phyloP scores from a whole-genome alignment of 2,113 vertebrate genomes.

The Chionomys nivalis region DNA sequence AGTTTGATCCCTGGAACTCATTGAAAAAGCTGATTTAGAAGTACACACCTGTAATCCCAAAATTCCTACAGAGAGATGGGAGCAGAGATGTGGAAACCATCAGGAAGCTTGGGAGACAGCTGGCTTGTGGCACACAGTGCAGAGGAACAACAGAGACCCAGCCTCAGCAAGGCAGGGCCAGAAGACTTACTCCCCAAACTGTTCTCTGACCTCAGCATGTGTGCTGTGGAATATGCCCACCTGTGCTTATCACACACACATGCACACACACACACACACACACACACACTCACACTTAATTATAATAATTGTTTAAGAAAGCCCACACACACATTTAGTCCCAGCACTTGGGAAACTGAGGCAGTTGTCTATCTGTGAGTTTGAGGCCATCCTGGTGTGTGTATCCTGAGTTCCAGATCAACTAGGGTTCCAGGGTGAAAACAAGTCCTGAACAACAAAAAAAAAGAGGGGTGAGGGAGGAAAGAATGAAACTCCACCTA shows the following conservation, averaged over 20 bases:
- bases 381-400: not conserved
- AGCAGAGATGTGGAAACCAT: not conserved
- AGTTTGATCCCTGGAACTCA: too few relatives aligned
- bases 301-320: not conserved
- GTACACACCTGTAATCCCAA: not conserved
- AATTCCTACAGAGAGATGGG: not conserved
- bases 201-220: not conserved
- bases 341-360: not conserved
- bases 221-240: too few relatives aligned
- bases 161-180: not conserved
- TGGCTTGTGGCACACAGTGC: not conserved
- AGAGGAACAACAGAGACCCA: not conserved
- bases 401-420: not conserved
- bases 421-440: not conserved
- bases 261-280: not conserved
- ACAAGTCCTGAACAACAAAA: not conserved
- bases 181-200: not conserved
- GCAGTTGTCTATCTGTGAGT: not conserved
- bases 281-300: not conserved
- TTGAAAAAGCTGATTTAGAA: not conserved
- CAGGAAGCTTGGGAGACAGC: not conserved
- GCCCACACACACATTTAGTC: not conserved
- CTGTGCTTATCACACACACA: not conserved
- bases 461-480: not conserved
- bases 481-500: not conserved